Evolutionary conservation across 2,888 invertebrate species (phyloP).

Genomic region (Schrankia costaestrigalis): DNA sequence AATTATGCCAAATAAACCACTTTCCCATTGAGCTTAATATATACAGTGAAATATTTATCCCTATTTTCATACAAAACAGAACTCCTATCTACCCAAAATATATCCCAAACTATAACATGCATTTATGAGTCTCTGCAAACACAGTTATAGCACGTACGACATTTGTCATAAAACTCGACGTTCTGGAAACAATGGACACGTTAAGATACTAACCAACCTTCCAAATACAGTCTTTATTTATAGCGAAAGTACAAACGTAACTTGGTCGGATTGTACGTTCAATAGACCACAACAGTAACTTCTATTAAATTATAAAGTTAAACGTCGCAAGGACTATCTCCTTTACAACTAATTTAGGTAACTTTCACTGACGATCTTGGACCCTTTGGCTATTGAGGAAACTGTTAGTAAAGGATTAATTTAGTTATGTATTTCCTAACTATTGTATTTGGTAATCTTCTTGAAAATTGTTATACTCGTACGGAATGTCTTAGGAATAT

Average conservation of each 20-base stretch:
- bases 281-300: constrained; percentile 25
- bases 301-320: constrained; percentile 37
- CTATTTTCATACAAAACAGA: too few relatives aligned
- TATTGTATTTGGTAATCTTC: too few relatives aligned
- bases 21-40: too few relatives aligned
- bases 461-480: too few relatives aligned
- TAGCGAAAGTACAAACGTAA: constrained; percentile 25
- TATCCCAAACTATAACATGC: background rate
- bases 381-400: constrained; percentile 27
- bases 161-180: constrained; percentile 9
- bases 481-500: too few relatives aligned
- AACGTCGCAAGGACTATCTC: constrained; percentile 21
- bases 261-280: constrained; percentile 18
- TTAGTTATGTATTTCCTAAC: too few relatives aligned
- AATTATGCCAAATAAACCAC: too few relatives aligned
- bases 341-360: constrained; percentile 42
- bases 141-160: background rate
- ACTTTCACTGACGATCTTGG: constrained; percentile 35
- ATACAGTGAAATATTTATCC: too few relatives aligned
- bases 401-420: too few relatives aligned
- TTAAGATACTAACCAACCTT: constrained; percentile 12
- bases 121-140: background rate
- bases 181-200: constrained; percentile 12
- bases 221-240: constrained; percentile 15
- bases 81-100: too few relatives aligned